Conservation (phyloP, 2,113 vertebrate genomes). For the Malaclemys terrapin region DNA sequence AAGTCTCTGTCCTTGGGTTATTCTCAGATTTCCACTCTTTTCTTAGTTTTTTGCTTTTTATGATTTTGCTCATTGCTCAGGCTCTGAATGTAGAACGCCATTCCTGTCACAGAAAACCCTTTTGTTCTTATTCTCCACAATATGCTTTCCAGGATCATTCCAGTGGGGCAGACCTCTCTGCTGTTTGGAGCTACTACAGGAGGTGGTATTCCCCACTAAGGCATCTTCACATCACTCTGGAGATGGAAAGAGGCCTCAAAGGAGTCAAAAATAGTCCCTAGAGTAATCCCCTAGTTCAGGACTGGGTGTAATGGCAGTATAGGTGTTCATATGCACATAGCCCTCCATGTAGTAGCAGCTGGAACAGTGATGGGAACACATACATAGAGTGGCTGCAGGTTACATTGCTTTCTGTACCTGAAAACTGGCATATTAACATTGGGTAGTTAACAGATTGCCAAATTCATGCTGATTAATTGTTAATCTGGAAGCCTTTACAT, state of each 20-base stretch:
- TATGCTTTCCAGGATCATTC: not conserved
- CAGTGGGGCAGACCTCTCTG: not conserved
- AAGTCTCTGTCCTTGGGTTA: not conserved
- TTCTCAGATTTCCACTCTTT: not conserved
- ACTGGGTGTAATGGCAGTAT: not conserved
- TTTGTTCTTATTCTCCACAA: not conserved
- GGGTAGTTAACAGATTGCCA: conserved; percentile 31
- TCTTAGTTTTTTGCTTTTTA: not conserved
- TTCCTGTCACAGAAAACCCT: not conserved
- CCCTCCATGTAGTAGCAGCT: not conserved
- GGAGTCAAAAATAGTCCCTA: not conserved
- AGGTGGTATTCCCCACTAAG: rapidly evolving
- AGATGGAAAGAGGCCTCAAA: not conserved
- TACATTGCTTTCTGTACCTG: conserved; percentile 18
- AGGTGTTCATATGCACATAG: not conserved
- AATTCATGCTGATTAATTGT: conserved; percentile 35
- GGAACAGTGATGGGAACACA: not conserved
- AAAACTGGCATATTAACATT: not conserved
- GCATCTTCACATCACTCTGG: not conserved
- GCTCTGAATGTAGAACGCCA: not conserved
- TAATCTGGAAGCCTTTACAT: conserved; percentile 32
- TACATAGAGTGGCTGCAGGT: not conserved
- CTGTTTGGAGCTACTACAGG: not conserved
- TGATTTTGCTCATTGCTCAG: not conserved
- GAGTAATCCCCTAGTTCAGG: not conserved